Evolutionary conservation across 1,140 invertebrate genomes (phyloP), one percentile per base, ranked within the genome.

Genomic region (Ips nitidus): DNA sequence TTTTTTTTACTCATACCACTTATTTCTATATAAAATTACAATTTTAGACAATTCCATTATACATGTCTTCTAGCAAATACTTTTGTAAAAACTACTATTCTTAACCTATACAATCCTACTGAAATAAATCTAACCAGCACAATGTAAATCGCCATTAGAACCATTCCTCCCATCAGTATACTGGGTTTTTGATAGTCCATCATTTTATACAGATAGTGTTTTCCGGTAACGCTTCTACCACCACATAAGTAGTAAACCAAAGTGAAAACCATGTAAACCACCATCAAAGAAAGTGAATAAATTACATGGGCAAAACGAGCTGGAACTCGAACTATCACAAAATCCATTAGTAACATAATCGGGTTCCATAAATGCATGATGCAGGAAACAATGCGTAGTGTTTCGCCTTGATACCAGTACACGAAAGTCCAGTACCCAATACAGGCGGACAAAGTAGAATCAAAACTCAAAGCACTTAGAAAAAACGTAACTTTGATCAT

Each of bases 181-280:
- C 45, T n/a, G 4, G 45, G 45, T 47, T n/a, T 47, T 47, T 4
- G n/a, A n/a, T 47, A 5, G 4, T 47, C 45, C 4, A 47, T 4
- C 45, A 47, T 47, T 47, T 47, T n/a, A 47, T 47, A 47, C n/a
- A 47, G n/a, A 47, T 47, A 47, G n/a, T 4, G 45, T 47, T 47
- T 47, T 47, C 45, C 45, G n/a, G 45, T n/a, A 5, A 47, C 4
- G 45, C 45, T 47, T 47, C n/a, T 47, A 4, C 45, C n/a, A n/a
- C 45, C 45, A 47, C 45, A 5, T n/a, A 47, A 47, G 45, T 47
- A 47, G n/a, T 47, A 47, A n/a, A 47, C n/a, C n/a, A 47, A 47
- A 5, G 45, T 47, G 4, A 47, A 47, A 5, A n/a, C n/a, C 4
- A 47, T n/a, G 45, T 47, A 47, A 5, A 1, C 4, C 4, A 47